phyloP scores from a whole-genome alignment of 2,113 vertebrate species.

The Psophia crepitans region DNA sequence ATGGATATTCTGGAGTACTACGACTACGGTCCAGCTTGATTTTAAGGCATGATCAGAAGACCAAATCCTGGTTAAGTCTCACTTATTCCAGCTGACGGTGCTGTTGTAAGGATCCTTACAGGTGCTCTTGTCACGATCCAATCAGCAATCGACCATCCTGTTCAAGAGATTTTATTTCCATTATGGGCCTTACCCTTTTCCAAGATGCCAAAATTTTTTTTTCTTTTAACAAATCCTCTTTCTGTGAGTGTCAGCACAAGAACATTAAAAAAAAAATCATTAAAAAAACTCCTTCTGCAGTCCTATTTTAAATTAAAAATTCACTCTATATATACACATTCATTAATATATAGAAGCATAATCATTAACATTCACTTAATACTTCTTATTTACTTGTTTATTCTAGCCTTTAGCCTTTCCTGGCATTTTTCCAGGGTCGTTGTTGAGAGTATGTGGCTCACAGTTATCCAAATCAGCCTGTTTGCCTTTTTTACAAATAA shows the following conservation, averaged over 20 bases:
- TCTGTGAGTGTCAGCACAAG: not conserved
- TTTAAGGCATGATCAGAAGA: not conserved
- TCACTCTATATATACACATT: not conserved
- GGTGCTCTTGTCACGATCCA: not conserved
- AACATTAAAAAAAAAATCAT: not conserved
- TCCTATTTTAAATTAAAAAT: not conserved
- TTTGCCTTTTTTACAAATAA: not conserved
- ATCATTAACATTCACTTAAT: not conserved
- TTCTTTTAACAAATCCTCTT: not conserved
- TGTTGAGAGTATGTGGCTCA: not conserved
- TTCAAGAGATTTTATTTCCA: not conserved
- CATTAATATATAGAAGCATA: not conserved
- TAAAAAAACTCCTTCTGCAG: not conserved
- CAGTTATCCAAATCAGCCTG: not conserved
- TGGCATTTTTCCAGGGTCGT: not conserved
- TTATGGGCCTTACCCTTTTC: fast-evolving
- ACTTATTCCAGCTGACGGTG: not conserved
- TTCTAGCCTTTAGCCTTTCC: not conserved
- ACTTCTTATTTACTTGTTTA: not conserved
- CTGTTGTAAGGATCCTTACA: not conserved
- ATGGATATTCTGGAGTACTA: not conserved
- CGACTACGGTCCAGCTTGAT: not conserved
- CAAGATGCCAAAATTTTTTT: not conserved
- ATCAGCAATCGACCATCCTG: not conserved
- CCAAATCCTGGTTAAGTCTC: not conserved